phyloP scores from a whole-genome alignment of 2,113 vertebrate genomes.

The Entelurus aequoreus region DNA sequence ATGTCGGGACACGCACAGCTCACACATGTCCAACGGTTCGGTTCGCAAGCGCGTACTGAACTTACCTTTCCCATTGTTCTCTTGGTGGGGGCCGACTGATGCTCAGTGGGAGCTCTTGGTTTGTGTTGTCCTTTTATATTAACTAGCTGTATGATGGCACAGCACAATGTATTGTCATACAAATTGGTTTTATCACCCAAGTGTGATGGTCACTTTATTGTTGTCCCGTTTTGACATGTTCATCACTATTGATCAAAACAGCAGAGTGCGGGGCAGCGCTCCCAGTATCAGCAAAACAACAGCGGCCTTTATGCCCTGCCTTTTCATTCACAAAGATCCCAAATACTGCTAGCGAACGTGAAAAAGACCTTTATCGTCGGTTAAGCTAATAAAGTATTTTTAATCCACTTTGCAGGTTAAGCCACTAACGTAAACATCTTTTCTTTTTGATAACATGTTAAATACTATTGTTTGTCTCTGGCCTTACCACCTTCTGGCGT shows the following conservation, averaged over 20 bases:
- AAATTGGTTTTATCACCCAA: conserved; percentile 45
- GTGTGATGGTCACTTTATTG: conserved; percentile 37
- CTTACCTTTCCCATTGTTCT: conserved; percentile 63
- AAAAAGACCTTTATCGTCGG: too few species aligned
- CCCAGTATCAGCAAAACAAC: conserved; percentile 50
- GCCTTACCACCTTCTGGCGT: too few species aligned
- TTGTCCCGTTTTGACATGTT: conserved; percentile 52
- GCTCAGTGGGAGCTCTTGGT: conserved; percentile 21
- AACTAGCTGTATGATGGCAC: conserved; percentile 60
- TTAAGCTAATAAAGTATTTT: too few species aligned
- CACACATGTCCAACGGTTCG: too few species aligned
- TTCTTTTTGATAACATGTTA: too few species aligned
- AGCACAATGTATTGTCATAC: conserved; percentile 68
- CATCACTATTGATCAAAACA: conserved; percentile 58
- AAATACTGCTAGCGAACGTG: not conserved
- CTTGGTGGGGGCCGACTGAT: conserved; percentile 27
- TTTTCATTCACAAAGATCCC: conserved; percentile 13
- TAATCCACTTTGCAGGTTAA: too few species aligned
- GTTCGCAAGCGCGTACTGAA: conserved; percentile 8
- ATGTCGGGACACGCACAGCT: not conserved
- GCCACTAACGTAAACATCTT: too few species aligned
- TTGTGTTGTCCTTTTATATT: conserved; percentile 50
- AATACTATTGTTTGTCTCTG: too few species aligned
- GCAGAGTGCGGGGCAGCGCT: conserved; percentile 4
- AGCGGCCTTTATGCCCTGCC: conserved; percentile 2